These are phyloP conservation scores for Mylabris phalerata DNA, from an alignment of 1,140 invertebrate genomes.

Conservation along the genomic window DNA sequence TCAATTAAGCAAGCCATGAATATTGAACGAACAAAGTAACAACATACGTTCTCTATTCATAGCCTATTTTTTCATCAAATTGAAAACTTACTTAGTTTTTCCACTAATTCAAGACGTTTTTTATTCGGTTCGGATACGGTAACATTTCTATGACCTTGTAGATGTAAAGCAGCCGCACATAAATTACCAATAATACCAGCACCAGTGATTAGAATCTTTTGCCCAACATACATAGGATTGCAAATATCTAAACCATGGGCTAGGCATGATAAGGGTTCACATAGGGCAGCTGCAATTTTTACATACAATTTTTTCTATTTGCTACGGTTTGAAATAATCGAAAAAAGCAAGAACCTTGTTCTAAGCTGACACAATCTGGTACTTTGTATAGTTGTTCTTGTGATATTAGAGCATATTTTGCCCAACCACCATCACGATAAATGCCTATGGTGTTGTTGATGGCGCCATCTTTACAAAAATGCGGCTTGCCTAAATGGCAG, in stretches of 20 bases:
- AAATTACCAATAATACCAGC: slow-evolving; percentile 67
- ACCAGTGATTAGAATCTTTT: slow-evolving; percentile 56
- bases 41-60: slow-evolving; percentile 22
- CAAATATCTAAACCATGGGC: slow-evolving; percentile 59
- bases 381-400: slow-evolving; percentile 52
- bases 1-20: too few relatives aligned
- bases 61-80: slow-evolving; percentile 47
- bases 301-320: background rate
- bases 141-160: slow-evolving; percentile 58
- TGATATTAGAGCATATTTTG: slow-evolving; percentile 53
- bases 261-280: slow-evolving; percentile 61
- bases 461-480: slow-evolving; percentile 53
- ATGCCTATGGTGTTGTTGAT: slow-evolving; percentile 60
- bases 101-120: slow-evolving; percentile 46
- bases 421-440: slow-evolving; percentile 59
- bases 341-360: slow-evolving; percentile 44
- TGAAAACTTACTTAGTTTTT: slow-evolving; percentile 51
- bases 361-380: slow-evolving; percentile 46
- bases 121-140: slow-evolving; percentile 58
- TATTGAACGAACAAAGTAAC: too few relatives aligned
- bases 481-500: slow-evolving; percentile 55
- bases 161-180: slow-evolving; percentile 56
- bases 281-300: slow-evolving; percentile 46
- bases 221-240: slow-evolving; percentile 51
- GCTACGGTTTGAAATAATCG: background rate